Percentiles rank a stretch among this genome's conserved stretches.
Conservation (phyloP, 2,888 invertebrate species). For the Rugalucina vietnamica region DNA sequence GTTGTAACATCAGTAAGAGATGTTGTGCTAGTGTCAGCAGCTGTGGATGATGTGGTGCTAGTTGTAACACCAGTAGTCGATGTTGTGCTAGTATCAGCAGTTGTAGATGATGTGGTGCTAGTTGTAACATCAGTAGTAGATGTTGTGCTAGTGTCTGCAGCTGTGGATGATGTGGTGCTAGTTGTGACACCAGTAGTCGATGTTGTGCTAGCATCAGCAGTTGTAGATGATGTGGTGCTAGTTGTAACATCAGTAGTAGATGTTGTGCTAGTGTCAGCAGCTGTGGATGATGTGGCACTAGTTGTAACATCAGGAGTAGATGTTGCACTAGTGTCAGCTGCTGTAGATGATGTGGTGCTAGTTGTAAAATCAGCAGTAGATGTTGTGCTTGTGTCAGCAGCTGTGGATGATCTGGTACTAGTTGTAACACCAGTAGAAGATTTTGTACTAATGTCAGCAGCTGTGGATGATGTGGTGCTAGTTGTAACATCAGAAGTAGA, state of each 20-base stretch:
- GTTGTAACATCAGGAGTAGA: not conserved
- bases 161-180: not conserved
- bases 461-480: not conserved
- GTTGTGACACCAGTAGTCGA: not conserved
- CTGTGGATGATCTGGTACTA: not conserved
- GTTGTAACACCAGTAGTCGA: no score
- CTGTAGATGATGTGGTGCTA: not conserved
- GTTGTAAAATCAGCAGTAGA: not conserved
- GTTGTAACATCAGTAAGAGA: not conserved
- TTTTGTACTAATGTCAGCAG: not conserved
- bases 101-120: not conserved
- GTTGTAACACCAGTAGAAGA: no score
- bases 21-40: not conserved
- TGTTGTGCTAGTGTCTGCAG: not conserved
- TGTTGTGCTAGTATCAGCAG: not conserved
- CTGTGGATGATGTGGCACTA: not conserved
- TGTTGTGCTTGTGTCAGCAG: not conserved
- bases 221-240: not conserved
- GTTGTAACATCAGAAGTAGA: not conserved
- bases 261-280: not conserved
- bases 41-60: not conserved
- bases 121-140: no score
- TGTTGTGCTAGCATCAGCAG: not conserved
- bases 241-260: no score
- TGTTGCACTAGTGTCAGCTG: not conserved